Evolutionary conservation across 2,888 invertebrate genomes (phyloP), one percentile per base, ranked within the genome.

Genomic region (Cylloceria caligata): DNA sequence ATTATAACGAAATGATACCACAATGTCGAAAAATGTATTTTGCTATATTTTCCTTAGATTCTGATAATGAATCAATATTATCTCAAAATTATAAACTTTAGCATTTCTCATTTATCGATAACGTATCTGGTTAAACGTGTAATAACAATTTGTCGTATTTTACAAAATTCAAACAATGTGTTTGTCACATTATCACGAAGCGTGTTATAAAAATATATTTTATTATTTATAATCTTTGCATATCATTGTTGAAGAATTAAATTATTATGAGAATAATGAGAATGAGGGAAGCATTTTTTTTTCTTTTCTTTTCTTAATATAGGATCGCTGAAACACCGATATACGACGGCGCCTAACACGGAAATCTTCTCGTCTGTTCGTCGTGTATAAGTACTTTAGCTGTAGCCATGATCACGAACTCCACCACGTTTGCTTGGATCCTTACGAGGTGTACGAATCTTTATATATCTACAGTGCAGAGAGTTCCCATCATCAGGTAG

Each of bases 291-390:
- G 71, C 11, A 49, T 57, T 13, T 9, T 13, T 30, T 36, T 39
- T n/a, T n/a, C n/a, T n/a, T n/a, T n/a, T n/a, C n/a, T n/a, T n/a
- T n/a, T n/a, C n/a, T n/a, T n/a, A n/a, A n/a, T n/a, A n/a, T n/a
- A 30, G n/a, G 11, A 45, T 64, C 62, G 39, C 39, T n/a, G n/a
- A n/a, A 45, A 49, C 19, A 57, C 34, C 24, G 62, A 42, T 60
- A 67, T 65, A 65, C 24, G 69, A 76, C 52, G 80, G 80, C 76
- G 80, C 71, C 80, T 30, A 76, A 81, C 65, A 71, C 80, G 80
- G 81, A 81, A 81, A 81, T 81, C 72, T 81, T 71, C 67, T 67
- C 71, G 76, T 81, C 71, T 65, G 30, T 67, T 76, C n/a, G 27
- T 30, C 65, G 45, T 45, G 55, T 42, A 21, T 52, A 21, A 65